Evolutionary conservation across 2,113 vertebrate species (phyloP).

Genomic region (Scomber scombrus): DNA sequence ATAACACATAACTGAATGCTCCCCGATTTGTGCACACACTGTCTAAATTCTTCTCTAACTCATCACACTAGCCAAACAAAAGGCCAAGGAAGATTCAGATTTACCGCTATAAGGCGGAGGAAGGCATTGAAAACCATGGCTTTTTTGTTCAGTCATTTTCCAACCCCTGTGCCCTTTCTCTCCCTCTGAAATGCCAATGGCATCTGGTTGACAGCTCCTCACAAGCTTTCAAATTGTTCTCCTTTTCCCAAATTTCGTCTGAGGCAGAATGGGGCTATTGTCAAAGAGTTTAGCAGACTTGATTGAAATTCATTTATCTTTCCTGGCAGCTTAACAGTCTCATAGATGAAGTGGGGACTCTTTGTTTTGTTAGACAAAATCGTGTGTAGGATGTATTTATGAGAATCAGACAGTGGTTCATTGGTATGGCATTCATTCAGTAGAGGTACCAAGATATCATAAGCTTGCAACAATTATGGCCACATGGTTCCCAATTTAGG

Average conservation of each 20-base stretch:
- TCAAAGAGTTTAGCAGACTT: conserved; percentile 37
- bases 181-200: conserved; percentile 77
- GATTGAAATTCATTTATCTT: conserved; percentile 56
- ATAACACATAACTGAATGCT: conserved; percentile 16
- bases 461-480: conserved; percentile 47
- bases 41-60: conserved; percentile 61
- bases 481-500: conserved; percentile 47
- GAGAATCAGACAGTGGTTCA: conserved; percentile 66
- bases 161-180: conserved; percentile 71
- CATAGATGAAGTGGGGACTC: conserved; percentile 29
- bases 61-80: conserved; percentile 64
- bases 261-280: conserved; percentile 77
- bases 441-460: conserved; percentile 35
- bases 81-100: conserved; percentile 65
- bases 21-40: conserved; percentile 24
- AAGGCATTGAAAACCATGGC: conserved; percentile 69
- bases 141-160: conserved; percentile 78
- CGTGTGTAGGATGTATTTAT: conserved; percentile 72
- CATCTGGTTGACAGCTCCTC: conserved; percentile 63
- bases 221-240: conserved; percentile 81
- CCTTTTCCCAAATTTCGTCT: conserved; percentile 59
- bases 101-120: conserved; percentile 55
- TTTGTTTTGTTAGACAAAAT: conserved; percentile 17
- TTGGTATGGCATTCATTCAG: conserved; percentile 79
- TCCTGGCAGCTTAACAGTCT: conserved; percentile 27